Conservation (phyloP, 2,797 vertebrate genomes). For the Notolabrus celidotus region DNA sequence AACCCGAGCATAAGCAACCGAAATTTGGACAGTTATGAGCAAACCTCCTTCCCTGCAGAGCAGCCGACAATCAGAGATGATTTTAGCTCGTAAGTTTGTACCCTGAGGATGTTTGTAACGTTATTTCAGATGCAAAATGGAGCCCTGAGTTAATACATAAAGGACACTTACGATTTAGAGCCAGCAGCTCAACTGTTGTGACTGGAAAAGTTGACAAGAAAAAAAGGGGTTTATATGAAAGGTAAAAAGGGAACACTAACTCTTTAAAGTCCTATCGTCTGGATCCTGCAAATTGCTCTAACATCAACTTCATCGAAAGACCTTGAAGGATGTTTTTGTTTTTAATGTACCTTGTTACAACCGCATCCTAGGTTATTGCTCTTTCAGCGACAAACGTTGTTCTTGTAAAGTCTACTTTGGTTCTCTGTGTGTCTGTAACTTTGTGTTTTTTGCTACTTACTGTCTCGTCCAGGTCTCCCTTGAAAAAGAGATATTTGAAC, state of each 20-base stretch:
- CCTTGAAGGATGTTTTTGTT: too few species aligned
- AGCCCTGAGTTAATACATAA: conserved; percentile 4
- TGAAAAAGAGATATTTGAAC: too few species aligned
- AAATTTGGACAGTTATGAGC: conserved; percentile 26
- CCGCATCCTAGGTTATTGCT: too few species aligned
- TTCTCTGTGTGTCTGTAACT: too few species aligned
- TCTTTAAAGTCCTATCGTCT: not conserved
- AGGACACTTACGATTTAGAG: not conserved
- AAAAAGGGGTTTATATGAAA: not conserved
- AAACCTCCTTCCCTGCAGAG: conserved; percentile 42
- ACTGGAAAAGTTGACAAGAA: not conserved
- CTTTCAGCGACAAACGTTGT: too few species aligned
- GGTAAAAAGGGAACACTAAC: not conserved
- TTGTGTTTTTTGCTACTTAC: too few species aligned
- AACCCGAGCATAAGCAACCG: conserved; percentile 2
- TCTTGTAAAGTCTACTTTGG: too few species aligned
- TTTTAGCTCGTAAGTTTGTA: conserved; percentile 22
- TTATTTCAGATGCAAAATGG: conserved; percentile 18
- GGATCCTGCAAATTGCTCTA: too few species aligned
- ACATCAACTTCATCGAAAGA: too few species aligned
- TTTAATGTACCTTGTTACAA: too few species aligned
- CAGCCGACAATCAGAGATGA: conserved; percentile 29
- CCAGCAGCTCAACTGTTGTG: not conserved
- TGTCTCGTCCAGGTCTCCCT: too few species aligned
- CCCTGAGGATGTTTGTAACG: conserved; percentile 32